Evolutionary conservation across 1,140 invertebrate genomes (phyloP).

Genomic region (Drosophila yakuba): DNA sequence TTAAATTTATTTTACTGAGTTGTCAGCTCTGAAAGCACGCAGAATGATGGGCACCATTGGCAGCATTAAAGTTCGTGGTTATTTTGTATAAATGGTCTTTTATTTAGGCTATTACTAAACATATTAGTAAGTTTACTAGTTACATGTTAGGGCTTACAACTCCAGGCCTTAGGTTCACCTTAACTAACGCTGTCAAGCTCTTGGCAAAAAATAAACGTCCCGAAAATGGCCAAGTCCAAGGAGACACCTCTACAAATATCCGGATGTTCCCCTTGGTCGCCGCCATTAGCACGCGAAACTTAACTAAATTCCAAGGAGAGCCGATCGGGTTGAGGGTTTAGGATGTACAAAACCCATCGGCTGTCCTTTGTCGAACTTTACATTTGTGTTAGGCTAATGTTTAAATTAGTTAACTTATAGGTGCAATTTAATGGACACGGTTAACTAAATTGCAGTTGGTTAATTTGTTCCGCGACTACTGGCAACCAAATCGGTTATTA

Average conservation of each 20-base stretch:
- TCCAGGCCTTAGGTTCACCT: constrained; percentile 50
- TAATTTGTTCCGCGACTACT: constrained; percentile 71
- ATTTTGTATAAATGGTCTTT: constrained; percentile 53
- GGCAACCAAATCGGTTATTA: constrained; percentile 78
- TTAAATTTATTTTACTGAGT: background rate
- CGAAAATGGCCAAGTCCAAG: constrained; percentile 53
- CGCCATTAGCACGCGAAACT: constrained; percentile 53
- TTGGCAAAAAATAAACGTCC: constrained; percentile 67
- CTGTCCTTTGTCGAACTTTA: constrained; percentile 54
- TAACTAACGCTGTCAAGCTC: constrained; percentile 52
- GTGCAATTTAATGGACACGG: constrained; percentile 44
- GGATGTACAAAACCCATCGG: constrained; percentile 43
- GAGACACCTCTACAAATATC: constrained; percentile 12
- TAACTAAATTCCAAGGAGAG: constrained; percentile 51
- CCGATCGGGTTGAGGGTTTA: constrained; percentile 18
- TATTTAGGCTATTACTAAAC: constrained; percentile 77
- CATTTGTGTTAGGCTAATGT: constrained; percentile 59
- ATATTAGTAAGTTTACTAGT: constrained; percentile 79
- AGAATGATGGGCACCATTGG: background rate
- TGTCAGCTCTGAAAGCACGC: background rate
- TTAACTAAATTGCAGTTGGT: constrained; percentile 66
- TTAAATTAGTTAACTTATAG: constrained; percentile 69
- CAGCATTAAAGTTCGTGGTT: background rate
- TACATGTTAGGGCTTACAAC: constrained; percentile 62
- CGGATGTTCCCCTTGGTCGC: constrained; percentile 16